phyloP scores from a whole-genome alignment of 2,797 vertebrate species.

The Natrix natrix region DNA sequence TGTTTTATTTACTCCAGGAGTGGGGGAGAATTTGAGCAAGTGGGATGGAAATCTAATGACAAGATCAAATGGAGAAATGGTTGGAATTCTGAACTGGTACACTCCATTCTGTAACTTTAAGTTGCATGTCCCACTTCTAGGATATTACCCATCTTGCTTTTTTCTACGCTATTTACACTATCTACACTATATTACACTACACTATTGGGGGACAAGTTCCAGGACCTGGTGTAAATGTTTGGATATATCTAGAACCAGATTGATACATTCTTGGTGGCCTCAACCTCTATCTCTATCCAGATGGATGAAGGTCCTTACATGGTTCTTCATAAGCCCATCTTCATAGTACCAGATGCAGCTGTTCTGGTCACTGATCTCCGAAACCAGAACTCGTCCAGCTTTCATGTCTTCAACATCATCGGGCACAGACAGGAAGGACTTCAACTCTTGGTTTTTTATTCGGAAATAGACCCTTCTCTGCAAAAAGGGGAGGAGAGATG shows the following conservation, averaged over 20 bases:
- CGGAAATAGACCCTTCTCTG: slow-evolving; percentile 85
- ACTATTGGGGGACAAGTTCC: too few species aligned
- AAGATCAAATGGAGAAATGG: not conserved
- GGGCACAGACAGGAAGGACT: slow-evolving; percentile 80
- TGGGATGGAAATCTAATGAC: not conserved
- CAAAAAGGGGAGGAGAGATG: not conserved
- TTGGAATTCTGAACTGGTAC: not conserved
- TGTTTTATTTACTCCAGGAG: not conserved
- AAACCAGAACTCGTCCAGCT: slow-evolving; percentile 84
- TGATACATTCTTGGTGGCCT: not conserved
- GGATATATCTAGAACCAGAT: not conserved
- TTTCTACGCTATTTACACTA: not conserved
- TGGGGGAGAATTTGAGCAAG: too few species aligned
- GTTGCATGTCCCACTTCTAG: not conserved
- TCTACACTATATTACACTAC: not conserved
- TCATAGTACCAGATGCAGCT: slow-evolving; percentile 91
- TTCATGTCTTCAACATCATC: slow-evolving; percentile 88
- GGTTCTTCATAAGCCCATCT: slow-evolving; percentile 89
- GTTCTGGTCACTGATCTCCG: slow-evolving; percentile 72
- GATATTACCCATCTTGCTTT: not conserved
- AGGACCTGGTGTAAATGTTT: not conserved
- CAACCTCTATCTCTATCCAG: not conserved
- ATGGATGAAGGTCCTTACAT: slow-evolving; percentile 70
- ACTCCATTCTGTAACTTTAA: not conserved
- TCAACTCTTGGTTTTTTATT: slow-evolving; percentile 78